phyloP scores from a whole-genome alignment of 2,113 vertebrate species.

The Rhinolophus sinicus region DNA sequence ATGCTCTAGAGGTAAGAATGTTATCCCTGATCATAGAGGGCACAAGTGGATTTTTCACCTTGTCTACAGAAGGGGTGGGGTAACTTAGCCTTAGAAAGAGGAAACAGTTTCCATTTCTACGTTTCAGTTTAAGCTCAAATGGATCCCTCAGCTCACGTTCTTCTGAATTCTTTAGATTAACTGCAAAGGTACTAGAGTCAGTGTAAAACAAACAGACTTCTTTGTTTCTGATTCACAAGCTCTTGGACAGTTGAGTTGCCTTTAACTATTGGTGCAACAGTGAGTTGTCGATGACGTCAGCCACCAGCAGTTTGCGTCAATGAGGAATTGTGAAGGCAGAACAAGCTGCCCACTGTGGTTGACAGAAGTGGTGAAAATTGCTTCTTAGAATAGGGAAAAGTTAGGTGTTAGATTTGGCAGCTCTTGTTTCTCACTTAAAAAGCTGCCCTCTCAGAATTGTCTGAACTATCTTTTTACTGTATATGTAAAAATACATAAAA shows the following conservation, averaged over 20 bases:
- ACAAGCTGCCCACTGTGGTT: not conserved
- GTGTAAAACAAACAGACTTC: not conserved
- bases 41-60: not conserved
- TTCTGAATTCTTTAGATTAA: not conserved
- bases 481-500: too few species aligned
- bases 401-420: not conserved
- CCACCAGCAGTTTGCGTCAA: not conserved
- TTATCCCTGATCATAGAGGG: not conserved
- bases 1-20: slow-evolving; percentile 94
- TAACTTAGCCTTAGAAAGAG: not conserved
- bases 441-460: not conserved
- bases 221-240: not conserved
- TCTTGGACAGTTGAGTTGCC: not conserved
- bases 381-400: not conserved
- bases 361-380: not conserved
- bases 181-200: not conserved
- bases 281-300: not conserved
- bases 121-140: not conserved
- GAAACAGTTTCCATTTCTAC: not conserved
- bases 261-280: not conserved
- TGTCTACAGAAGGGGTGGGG: not conserved
- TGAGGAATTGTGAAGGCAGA: not conserved
- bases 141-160: not conserved
- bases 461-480: not conserved
- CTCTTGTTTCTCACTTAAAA: slow-evolving; percentile 41